These are phyloP conservation scores for Lota lota DNA, from an alignment of 2,113 vertebrate genomes.

Conservation along the genomic window DNA sequence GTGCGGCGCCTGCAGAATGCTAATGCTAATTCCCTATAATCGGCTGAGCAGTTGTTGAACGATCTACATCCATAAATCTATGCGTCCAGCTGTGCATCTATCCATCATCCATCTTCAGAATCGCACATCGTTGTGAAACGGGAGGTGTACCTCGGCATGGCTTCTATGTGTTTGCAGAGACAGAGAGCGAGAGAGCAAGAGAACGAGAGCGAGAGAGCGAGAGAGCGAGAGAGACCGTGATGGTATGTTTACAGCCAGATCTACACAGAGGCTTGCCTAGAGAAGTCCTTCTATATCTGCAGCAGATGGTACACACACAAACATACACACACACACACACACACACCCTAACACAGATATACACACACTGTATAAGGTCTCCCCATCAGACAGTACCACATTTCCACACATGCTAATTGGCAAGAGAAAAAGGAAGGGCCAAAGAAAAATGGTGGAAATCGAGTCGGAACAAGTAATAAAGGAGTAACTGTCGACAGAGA, in stretches of 20 bases:
- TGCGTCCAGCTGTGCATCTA: background rate
- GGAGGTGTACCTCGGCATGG: too few relatives aligned
- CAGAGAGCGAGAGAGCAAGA: background rate
- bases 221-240: slow-evolving; percentile 9
- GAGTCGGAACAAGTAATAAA: too few relatives aligned
- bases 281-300: slow-evolving; percentile 42
- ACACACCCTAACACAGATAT: slow-evolving; percentile 8
- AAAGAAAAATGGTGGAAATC: too few relatives aligned
- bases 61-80: background rate
- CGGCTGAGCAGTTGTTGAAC: slow-evolving; percentile 19
- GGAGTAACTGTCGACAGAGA: too few relatives aligned
- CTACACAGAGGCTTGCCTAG: slow-evolving; percentile 28
- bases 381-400: too few relatives aligned
- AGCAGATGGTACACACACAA: slow-evolving; percentile 35
- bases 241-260: slow-evolving; percentile 31
- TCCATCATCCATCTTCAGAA: background rate
- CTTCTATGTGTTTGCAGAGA: too few relatives aligned
- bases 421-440: too few relatives aligned
- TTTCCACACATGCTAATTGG: too few relatives aligned
- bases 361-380: slow-evolving; percentile 14
- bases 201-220: background rate
- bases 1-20: slow-evolving; percentile 38
- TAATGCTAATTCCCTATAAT: slow-evolving; percentile 43
- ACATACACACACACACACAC: slow-evolving; percentile 10
- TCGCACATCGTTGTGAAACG: too few relatives aligned